These are phyloP conservation scores for Pseudopipra pipra DNA, from an alignment of 2,113 vertebrate species.

Conservation along the genomic window DNA sequence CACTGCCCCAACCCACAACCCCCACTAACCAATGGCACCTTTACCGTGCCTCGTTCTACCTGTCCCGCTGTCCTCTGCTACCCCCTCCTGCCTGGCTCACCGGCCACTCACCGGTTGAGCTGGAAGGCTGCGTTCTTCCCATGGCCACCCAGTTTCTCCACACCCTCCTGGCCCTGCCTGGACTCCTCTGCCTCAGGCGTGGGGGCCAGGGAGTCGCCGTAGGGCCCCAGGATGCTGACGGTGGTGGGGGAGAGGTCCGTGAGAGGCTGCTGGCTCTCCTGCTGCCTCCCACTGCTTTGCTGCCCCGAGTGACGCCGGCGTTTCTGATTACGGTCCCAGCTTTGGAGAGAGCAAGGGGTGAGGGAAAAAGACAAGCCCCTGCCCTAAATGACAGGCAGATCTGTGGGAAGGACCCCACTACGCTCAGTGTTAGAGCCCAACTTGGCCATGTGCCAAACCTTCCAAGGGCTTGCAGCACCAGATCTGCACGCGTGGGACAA, in stretches of 20 bases:
- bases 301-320: conserved; percentile 76
- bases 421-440: background rate
- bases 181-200: conserved; percentile 64
- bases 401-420: fast-evolving
- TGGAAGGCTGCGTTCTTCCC: conserved; percentile 73
- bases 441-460: background rate
- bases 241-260: conserved; percentile 78
- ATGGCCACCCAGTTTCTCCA: conserved; percentile 34
- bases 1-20: fast-evolving
- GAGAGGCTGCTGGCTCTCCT: conserved; percentile 80
- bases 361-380: background rate
- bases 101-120: conserved; percentile 75
- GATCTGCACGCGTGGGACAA: background rate
- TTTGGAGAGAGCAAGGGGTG: background rate
- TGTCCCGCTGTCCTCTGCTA: fast-evolving
- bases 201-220: conserved; percentile 62
- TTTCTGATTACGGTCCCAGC: conserved; percentile 83
- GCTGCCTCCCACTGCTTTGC: conserved; percentile 74
- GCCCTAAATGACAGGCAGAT: background rate
- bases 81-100: background rate
- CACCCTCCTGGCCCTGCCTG: conserved; percentile 60
- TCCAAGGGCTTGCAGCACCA: background rate
- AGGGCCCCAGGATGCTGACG: conserved; percentile 79
- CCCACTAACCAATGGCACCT: fast-evolving
- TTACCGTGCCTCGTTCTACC: background rate